Evolutionary conservation across 1,140 invertebrate species (phyloP).

Genomic region (Mercenaria mercenaria): DNA sequence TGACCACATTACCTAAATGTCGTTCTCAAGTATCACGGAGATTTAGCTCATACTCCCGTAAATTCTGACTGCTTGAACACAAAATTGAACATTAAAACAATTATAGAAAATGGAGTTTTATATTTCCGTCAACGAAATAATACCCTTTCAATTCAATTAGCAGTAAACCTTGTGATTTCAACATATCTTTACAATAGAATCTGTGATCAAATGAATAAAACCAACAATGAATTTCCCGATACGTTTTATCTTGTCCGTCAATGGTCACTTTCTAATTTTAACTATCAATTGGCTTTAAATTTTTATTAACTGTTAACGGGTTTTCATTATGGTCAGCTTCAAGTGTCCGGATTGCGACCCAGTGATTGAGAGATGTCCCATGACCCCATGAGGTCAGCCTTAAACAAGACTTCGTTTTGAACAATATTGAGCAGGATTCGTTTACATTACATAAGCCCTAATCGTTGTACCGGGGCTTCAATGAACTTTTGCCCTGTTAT

Average conservation of each 20-base stretch:
- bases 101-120: background rate
- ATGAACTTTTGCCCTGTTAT: constrained; percentile 31
- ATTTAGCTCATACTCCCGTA: background rate
- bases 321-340: background rate
- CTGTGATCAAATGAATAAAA: constrained; percentile 11
- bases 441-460: constrained; percentile 26
- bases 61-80: background rate
- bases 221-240: background rate
- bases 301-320: constrained; percentile 14
- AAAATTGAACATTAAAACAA: background rate
- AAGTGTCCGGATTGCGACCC: background rate
- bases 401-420: background rate
- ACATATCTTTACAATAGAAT: background rate
- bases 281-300: background rate
- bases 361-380: background rate
- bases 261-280: background rate
- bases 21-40: background rate
- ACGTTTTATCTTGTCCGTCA: background rate
- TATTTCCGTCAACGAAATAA: background rate
- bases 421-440: constrained; percentile 1
- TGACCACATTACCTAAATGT: constrained; percentile 23
- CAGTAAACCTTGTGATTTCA: background rate
- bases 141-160: background rate
- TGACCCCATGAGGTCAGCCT: background rate
- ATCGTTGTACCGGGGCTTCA: background rate